Conservation (phyloP, 2,888 invertebrate species). For the Philereme vetulata region DNA sequence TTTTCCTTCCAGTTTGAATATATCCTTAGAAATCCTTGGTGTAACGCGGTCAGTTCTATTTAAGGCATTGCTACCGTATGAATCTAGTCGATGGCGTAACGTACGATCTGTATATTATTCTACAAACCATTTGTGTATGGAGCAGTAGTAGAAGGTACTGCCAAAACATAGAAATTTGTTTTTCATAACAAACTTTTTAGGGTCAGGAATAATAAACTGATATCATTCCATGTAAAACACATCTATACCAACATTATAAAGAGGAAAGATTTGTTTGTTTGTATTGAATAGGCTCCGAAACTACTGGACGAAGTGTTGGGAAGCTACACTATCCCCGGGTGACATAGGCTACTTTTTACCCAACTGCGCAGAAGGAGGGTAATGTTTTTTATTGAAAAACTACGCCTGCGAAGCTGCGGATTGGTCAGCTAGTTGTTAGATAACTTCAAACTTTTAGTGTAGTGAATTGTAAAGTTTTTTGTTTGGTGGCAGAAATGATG, state of each 20-base stretch:
- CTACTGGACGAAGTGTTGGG: too few species aligned
- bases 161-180: conserved; percentile 7
- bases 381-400: too few species aligned
- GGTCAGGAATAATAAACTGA: not conserved
- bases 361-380: too few species aligned
- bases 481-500: conserved; percentile 18
- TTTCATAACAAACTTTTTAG: conserved; percentile 7
- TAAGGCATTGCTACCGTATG: conserved; percentile 36
- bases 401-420: too few species aligned
- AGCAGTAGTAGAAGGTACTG: conserved; percentile 14
- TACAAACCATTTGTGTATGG: conserved; percentile 28
- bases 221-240: conserved; percentile 1
- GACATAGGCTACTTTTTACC: too few species aligned
- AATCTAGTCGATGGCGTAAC: conserved; percentile 37
- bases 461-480: conserved; percentile 13
- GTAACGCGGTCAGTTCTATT: conserved; percentile 43
- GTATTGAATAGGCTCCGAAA: too few species aligned
- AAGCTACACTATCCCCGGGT: too few species aligned
- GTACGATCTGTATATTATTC: conserved; percentile 33
- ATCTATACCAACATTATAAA: too few species aligned
- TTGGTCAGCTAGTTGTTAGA: too few species aligned
- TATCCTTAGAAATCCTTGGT: conserved; percentile 39
- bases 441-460: not conserved
- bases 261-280: too few species aligned
- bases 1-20: too few species aligned